Conservation (phyloP, 2,888 invertebrate genomes). For the Philonicus albiceps region DNA sequence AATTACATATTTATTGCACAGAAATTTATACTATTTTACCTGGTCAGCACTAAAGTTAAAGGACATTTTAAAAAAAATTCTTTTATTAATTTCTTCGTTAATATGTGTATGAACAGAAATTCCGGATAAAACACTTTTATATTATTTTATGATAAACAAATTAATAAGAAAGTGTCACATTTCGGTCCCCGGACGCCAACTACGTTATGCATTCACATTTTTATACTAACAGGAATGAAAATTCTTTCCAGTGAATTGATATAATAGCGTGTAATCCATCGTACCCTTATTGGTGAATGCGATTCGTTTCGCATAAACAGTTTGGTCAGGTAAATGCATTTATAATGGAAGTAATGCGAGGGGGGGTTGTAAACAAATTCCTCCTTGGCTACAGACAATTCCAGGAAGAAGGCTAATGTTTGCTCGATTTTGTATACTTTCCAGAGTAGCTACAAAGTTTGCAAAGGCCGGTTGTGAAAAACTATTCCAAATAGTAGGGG, state of each 20-base stretch:
- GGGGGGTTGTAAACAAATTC: not conserved
- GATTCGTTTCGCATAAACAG: not conserved
- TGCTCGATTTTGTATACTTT: not conserved
- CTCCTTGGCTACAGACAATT: constrained; percentile 22
- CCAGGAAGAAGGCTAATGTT: not conserved
- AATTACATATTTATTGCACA: not conserved
- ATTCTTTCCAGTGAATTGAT: not conserved
- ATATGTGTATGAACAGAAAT: not conserved
- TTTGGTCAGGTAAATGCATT: not conserved
- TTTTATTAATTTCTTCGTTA: not conserved
- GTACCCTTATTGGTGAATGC: not conserved
- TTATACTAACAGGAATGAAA: not conserved
- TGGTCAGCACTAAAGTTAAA: not conserved
- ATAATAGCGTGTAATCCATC: not conserved
- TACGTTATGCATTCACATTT: not conserved
- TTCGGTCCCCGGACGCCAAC: not conserved
- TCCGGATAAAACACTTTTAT: not conserved
- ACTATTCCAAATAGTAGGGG: not conserved
- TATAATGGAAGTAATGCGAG: not conserved
- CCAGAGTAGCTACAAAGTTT: not conserved
- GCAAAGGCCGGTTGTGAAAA: not conserved
- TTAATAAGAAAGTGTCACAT: not conserved
- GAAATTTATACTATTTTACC: not conserved
- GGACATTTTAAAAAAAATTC: not conserved
- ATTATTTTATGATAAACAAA: not conserved